These are phyloP conservation scores for Cyanoramphus novaezelandiae DNA, from an alignment of 2,113 vertebrate species.

Conservation along the genomic window DNA sequence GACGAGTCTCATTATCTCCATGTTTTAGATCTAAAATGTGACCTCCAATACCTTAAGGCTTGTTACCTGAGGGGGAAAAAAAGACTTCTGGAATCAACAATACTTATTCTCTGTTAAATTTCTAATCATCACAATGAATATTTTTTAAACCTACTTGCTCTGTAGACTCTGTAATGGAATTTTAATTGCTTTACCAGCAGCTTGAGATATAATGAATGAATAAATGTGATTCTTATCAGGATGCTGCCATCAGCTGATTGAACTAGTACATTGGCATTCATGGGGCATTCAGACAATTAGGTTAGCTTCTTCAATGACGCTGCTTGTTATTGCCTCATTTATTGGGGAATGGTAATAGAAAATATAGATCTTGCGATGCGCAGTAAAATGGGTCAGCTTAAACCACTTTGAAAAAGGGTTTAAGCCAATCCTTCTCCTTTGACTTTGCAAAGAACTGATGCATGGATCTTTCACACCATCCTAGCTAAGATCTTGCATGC, in stretches of 20 bases:
- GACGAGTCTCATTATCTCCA: conserved; percentile 36
- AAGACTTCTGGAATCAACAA: conserved; percentile 4
- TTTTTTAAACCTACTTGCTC: neutral
- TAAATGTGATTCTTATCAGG: neutral
- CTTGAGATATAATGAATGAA: neutral
- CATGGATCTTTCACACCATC: neutral
- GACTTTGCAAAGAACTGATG: neutral
- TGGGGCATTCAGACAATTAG: neutral
- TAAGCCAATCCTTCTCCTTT: neutral
- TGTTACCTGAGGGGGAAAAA: neutral
- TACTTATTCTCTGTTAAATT: neutral
- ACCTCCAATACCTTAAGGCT: neutral
- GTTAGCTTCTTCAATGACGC: neutral
- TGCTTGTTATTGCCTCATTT: neutral
- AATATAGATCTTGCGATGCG: neutral
- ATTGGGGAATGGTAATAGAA: neutral
- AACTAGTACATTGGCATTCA: neutral
- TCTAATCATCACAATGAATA: neutral
- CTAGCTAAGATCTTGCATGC: neutral
- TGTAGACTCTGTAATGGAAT: neutral
- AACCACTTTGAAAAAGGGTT: neutral
- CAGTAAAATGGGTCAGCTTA: neutral
- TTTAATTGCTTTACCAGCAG: conserved; percentile 26
- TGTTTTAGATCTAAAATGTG: conserved; percentile 56
- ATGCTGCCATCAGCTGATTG: neutral